Conservation (phyloP, 2,797 vertebrate genomes). For the Argyrosomus regius region DNA sequence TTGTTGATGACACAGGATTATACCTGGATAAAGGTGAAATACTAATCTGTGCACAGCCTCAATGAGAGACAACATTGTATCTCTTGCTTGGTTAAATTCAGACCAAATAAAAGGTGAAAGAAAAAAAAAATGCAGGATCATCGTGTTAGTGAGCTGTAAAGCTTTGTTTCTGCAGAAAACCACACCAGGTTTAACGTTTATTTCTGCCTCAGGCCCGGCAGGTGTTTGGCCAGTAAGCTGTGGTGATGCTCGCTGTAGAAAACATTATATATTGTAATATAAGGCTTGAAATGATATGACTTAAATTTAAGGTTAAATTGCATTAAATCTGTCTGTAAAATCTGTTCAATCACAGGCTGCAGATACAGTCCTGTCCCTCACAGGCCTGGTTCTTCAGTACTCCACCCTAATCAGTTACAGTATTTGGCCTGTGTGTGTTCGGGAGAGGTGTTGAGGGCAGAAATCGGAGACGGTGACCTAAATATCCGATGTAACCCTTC, state of each 20-base stretch:
- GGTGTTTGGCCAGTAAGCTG: slow-evolving; percentile 7
- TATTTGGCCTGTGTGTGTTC: slow-evolving; percentile 20
- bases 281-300: no score
- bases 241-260: not conserved
- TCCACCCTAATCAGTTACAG: slow-evolving; percentile 43
- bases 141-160: slow-evolving; percentile 4
- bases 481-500: not conserved
- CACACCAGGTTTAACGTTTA: slow-evolving; percentile 16
- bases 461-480: slow-evolving; percentile 42
- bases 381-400: slow-evolving; percentile 21
- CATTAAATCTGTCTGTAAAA: slow-evolving; percentile 8
- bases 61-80: not conserved
- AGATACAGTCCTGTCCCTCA: slow-evolving; percentile 4
- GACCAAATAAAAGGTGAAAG: slow-evolving; percentile 6
- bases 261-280: slow-evolving; percentile 17
- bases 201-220: slow-evolving; percentile 22
- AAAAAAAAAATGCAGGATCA: slow-evolving; percentile 8
- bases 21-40: not conserved
- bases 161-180: slow-evolving; percentile 3
- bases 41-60: not conserved
- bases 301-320: not conserved
- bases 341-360: not conserved
- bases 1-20: not conserved
- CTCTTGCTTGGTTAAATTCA: slow-evolving; percentile 1
- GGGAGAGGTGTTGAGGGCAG: not conserved